A percentile compares a stretch with the other conserved stretches of the same genome.
Evolutionary conservation across 2,797 vertebrate genomes (phyloP).

Genomic region (Spheniscus humboldti): DNA sequence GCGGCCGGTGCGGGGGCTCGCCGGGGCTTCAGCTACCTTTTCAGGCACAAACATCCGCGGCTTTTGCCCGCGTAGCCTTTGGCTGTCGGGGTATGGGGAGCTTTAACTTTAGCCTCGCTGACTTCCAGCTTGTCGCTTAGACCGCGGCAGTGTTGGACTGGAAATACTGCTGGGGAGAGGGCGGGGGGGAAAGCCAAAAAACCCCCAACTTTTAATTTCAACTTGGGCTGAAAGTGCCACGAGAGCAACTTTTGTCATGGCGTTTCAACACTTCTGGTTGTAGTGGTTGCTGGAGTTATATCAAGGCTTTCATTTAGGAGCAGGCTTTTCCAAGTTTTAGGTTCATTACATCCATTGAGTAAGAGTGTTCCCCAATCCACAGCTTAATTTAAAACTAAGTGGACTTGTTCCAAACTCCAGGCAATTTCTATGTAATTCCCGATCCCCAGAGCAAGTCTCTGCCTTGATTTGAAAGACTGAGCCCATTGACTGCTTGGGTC

Average conservation of each 20-base stretch:
- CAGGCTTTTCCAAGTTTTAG: not conserved
- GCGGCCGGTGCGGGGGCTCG: not conserved
- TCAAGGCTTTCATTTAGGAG: not conserved
- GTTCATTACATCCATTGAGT: conserved; percentile 10
- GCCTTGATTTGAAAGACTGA: not conserved
- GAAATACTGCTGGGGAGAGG: not conserved
- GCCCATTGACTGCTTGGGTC: not conserved
- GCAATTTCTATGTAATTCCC: not conserved
- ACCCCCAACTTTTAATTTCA: not conserved
- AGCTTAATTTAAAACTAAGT: conserved; percentile 30
- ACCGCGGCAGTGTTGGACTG: not conserved
- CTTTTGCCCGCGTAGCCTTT: not conserved
- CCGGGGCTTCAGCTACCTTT: not conserved
- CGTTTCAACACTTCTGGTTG: not conserved
- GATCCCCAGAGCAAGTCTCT: not conserved
- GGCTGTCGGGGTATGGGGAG: not conserved
- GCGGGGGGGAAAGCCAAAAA: too few species aligned
- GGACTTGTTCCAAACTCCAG: conserved; percentile 24
- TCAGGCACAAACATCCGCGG: not conserved
- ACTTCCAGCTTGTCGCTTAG: not conserved
- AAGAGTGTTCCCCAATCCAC: not conserved
- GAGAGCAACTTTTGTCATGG: not conserved
- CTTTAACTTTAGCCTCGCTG: not conserved
- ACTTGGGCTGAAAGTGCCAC: not conserved
- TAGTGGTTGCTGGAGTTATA: not conserved